These are phyloP conservation scores for Phalangium opilio DNA, from an alignment of 2,888 invertebrate genomes.

Conservation along the genomic window DNA sequence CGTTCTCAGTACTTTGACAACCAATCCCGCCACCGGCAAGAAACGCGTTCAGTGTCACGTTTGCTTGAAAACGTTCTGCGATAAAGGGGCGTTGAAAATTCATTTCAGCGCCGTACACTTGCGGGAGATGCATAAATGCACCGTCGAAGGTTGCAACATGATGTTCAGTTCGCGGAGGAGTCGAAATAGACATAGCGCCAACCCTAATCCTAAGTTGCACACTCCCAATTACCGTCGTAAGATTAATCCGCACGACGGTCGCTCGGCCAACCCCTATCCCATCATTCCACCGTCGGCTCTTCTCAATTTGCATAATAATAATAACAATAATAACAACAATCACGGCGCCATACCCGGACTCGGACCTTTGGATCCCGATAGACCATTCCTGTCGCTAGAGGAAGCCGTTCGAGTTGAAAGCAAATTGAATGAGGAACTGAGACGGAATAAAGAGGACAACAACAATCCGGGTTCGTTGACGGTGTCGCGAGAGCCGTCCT, in stretches of 20 bases:
- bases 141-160: conserved; percentile 96
- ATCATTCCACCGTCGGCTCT: conserved; percentile 30
- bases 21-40: conserved; percentile 84
- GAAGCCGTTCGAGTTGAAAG: too few species aligned
- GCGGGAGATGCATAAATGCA: conserved; percentile 98
- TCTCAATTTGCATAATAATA: conserved; percentile 9
- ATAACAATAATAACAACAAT: conserved; percentile 3
- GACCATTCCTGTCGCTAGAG: neutral
- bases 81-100: conserved; percentile 97
- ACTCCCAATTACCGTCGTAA: conserved; percentile 84
- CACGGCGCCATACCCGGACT: neutral
- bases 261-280: conserved; percentile 66
- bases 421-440: too few species aligned
- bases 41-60: conserved; percentile 96
- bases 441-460: too few species aligned
- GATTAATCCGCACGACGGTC: conserved; percentile 83
- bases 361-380: neutral
- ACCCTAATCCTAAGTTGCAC: conserved; percentile 94
- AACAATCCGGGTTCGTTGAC: too few species aligned
- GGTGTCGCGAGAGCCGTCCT: too few species aligned
- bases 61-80: conserved; percentile 97
- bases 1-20: conserved; percentile 59
- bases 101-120: conserved; percentile 98
- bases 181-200: conserved; percentile 89
- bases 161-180: conserved; percentile 96